phyloP scores from a whole-genome alignment of 2,113 vertebrate genomes.

The Elephas maximus region DNA sequence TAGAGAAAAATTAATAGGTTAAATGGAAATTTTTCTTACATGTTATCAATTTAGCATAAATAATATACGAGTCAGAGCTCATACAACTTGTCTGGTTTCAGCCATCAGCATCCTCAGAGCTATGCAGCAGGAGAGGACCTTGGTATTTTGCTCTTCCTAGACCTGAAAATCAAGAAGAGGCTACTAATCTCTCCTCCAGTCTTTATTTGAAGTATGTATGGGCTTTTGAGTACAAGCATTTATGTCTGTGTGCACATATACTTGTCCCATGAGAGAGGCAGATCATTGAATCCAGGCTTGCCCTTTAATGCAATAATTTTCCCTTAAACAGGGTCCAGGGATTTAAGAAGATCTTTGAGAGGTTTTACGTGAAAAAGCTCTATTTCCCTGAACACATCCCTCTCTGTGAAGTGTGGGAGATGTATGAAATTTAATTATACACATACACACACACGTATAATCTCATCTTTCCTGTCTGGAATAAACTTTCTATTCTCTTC shows the following conservation, averaged over 20 bases:
- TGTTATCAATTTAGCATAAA: neutral
- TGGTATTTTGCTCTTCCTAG: neutral
- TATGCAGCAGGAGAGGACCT: neutral
- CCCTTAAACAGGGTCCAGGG: neutral
- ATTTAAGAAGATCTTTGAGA: neutral
- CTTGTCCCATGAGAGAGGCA: neutral
- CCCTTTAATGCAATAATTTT: neutral
- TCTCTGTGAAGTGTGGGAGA: slow-evolving; percentile 26
- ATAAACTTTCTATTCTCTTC: slow-evolving; percentile 35
- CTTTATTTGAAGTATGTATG: neutral
- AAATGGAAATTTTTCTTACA: neutral
- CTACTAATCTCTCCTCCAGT: neutral
- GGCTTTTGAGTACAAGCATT: neutral
- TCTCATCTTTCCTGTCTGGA: slow-evolving; percentile 8
- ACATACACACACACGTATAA: neutral
- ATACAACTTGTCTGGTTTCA: neutral
- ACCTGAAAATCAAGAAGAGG: neutral
- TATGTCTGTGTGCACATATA: neutral
- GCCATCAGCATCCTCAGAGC: neutral
- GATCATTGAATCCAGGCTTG: neutral
- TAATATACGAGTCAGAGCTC: neutral
- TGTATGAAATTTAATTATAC: neutral
- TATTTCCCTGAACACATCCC: neutral
- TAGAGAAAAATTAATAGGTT: neutral
- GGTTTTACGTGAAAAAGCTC: neutral